Evolutionary conservation across 2,888 invertebrate species (phyloP), one percentile per base, ranked within the genome.

Genomic region (Drosophila birchii): DNA sequence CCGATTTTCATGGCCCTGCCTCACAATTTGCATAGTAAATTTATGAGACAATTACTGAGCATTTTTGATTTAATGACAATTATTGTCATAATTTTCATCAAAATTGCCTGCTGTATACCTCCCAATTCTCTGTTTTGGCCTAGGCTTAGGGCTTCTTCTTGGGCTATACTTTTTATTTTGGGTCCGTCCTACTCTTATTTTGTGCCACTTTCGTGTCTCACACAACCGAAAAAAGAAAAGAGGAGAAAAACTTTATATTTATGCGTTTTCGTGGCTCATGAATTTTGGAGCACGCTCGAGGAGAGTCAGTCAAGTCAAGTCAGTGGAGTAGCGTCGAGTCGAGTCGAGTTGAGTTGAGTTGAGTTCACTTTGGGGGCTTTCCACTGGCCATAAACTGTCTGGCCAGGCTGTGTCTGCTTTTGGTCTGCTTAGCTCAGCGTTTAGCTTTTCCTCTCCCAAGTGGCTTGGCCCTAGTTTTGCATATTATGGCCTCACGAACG

Each of bases 41-140:
- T 88, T 88, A 89, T 87, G 89, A 89, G 85, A 89, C 88, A 88
- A 88, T 89, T 88, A 89, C 83, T 78, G 78, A 83, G 79, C 79
- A 90, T 90, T 90, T 89, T 90, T 89, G 90, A 89, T 89, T 89
- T 89, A 89, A 89, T 84, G 86, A 89, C 90, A 90, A 89, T 90
- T 89, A 89, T 89, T 90, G 88, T 84, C 86, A 86, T 90, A 89
- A 89, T 90, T 89, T 86, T 84, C 82, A 86, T 89, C 68, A 85
- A 86, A 89, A 80, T 84, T 84, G 86, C 89, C 89, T 79, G 77
- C 76, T 77, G 78, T 79, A 26, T 26, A 16, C 45, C 45, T 45
- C 45, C 26, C 45, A 45, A 23, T 16, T 16, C 45, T 70, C 67
- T 55, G 41, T 41, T 76, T 68, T 73, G 59, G 71, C 74, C 75